Base-by-base conservation (phyloP, 2,888 invertebrate species). In the Sussaba pulchella region DNA sequence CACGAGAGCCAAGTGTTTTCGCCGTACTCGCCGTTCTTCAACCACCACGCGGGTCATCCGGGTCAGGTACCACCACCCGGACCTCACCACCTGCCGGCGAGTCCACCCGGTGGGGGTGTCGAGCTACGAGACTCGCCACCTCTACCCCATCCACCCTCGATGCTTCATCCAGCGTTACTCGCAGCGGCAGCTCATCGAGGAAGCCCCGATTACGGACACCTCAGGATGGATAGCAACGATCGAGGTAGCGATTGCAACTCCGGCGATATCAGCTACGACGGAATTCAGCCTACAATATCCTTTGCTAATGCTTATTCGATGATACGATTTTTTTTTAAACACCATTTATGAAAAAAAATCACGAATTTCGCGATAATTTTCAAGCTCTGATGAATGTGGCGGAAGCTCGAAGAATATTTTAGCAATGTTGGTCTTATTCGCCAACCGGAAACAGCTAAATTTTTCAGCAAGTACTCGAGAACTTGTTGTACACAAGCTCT, bases 241-340 rank as follows among this genome's bases (percentile, higher is more conserved):
- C 95, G 96, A 83, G 96, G 96, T 92, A 97, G 97, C 86, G 97
- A 98, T 94, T 97, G 97, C 94, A 97, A 97, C 94, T 96, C 97
- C 89, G 97, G 96, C 83, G 98, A 98, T 93, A 96, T 97, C 93
- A 95, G 96, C 91, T 98, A 97, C 94, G 98, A 98, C 93, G 97
- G 97, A 93, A 95, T 97, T 94, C 97, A 97, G 94, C 97, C 97
- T 95, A 97, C 97, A 95, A 97, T 98, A 97, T 98, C 98, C 96
- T 98, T 98, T 97, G 95, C 94, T 94, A 95, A 94, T 93, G 70
- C 89, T 86, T 36, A 63, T 52, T 81, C 1, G 9, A 63, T 39
- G 17, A 66, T 39, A 43, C 36, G 19, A 64, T n/a, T 19, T 31
- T 39, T 31, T 52, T 31, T 17, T 1, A 19, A 64, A 19, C 31